Percentiles rank a stretch among this genome's conserved stretches.
Conservation (phyloP, 2,888 invertebrate genomes). For the Xiphydria camelus region DNA sequence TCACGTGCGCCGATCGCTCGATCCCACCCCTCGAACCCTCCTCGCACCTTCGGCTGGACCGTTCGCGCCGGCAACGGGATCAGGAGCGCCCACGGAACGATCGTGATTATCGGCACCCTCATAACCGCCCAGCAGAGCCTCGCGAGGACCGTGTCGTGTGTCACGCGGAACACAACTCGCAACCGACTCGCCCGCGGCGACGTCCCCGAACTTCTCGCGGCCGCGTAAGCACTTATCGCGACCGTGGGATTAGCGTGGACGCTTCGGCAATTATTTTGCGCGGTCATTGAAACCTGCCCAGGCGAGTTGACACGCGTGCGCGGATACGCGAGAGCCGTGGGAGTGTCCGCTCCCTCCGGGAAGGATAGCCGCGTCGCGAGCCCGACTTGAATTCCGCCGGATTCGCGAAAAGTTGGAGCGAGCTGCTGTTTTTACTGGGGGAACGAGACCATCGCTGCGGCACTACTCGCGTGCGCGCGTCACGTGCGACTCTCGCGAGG, state of each 20-base stretch:
- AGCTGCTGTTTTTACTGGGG: too few species aligned
- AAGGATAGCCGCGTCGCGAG: not conserved
- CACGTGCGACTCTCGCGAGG: too few species aligned
- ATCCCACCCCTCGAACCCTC: too few species aligned
- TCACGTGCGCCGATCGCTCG: too few species aligned
- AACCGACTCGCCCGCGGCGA: not conserved
- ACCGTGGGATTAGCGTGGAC: not conserved
- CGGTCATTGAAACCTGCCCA: slow-evolving; percentile 27
- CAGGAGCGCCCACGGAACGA: not conserved
- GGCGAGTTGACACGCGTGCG: slow-evolving; percentile 4
- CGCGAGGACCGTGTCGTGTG: too few species aligned
- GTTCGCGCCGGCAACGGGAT: not conserved
- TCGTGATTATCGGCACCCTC: not conserved
- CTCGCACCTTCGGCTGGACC: not conserved
- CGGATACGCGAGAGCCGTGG: slow-evolving; percentile 17
- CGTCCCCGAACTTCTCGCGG: not conserved
- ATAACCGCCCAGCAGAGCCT: too few species aligned
- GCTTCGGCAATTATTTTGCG: slow-evolving; percentile 22
- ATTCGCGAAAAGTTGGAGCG: not conserved
- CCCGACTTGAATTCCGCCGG: not conserved
- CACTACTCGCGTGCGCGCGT: too few species aligned
- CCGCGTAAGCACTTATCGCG: not conserved
- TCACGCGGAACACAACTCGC: too few species aligned
- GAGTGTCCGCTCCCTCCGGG: slow-evolving; percentile 10
- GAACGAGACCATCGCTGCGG: too few species aligned